phyloP scores from a whole-genome alignment of 2,113 vertebrate genomes.

The Sitta europaea region DNA sequence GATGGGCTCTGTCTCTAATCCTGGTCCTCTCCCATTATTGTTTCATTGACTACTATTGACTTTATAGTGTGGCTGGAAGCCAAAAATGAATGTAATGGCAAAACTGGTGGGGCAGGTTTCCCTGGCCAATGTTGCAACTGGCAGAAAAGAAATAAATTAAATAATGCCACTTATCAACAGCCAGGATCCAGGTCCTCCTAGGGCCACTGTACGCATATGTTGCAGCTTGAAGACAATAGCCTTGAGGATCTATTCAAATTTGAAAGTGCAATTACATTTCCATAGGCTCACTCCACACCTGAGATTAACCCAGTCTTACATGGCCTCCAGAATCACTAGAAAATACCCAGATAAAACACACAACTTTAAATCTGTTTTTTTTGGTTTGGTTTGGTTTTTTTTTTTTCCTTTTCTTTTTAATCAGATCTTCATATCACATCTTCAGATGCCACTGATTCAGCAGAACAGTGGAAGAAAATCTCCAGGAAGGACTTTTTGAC shows the following conservation, averaged over 20 bases:
- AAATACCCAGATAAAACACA: background rate
- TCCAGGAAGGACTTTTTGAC: background rate
- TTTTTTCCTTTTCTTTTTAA: background rate
- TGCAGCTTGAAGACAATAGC: background rate
- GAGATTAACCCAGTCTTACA: background rate
- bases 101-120: slow-evolving; percentile 63
- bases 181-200: slow-evolving; percentile 1
- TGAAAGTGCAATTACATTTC: background rate
- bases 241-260: background rate
- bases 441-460: background rate
- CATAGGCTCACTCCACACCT: background rate
- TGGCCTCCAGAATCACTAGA: background rate
- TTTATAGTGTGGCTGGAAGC: slow-evolving; percentile 52
- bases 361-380: background rate
- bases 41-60: slow-evolving; percentile 65
- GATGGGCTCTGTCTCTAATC: slow-evolving; percentile 33
- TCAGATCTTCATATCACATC: background rate
- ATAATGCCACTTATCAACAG: slow-evolving; percentile 42
- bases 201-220: slow-evolving; percentile 10
- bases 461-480: background rate
- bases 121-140: slow-evolving; percentile 5
- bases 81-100: slow-evolving; percentile 31
- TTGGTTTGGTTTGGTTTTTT: background rate
- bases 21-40: slow-evolving; percentile 51
- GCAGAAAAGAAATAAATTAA: slow-evolving; percentile 55